Percentiles rank a stretch among this genome's conserved stretches.
These are phyloP conservation scores for Cebus imitator DNA, from an alignment of 2,113 vertebrate genomes.

Conservation along the genomic window DNA sequence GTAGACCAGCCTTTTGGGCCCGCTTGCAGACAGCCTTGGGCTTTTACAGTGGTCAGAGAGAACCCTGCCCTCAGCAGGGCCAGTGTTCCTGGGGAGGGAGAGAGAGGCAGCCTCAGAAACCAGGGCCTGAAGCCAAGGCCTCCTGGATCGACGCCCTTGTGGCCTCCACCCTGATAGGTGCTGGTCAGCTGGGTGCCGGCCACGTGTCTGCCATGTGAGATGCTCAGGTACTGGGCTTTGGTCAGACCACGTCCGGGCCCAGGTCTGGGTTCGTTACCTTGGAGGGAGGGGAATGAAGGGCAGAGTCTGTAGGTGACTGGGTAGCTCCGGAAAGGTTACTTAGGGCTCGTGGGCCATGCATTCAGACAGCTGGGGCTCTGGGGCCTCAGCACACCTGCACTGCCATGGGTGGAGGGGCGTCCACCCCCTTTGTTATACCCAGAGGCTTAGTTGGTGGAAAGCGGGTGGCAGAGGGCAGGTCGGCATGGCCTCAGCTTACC, in stretches of 20 bases:
- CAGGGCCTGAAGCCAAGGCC: too few species aligned
- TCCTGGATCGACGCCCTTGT: rapidly evolving
- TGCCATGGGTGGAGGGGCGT: rapidly evolving
- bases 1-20: not conserved
- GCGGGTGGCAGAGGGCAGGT: rapidly evolving
- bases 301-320: not conserved
- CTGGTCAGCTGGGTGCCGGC: not conserved
- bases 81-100: not conserved
- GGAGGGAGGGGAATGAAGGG: rapidly evolving
- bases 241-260: not conserved
- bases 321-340: too few species aligned
- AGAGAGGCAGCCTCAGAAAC: too few species aligned
- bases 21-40: rapidly evolving
- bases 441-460: rapidly evolving
- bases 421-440: not conserved
- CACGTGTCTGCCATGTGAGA: rapidly evolving
- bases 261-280: not conserved
- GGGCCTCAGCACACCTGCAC: not conserved
- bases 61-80: too few species aligned
- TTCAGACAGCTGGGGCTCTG: rapidly evolving
- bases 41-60: too few species aligned
- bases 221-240: rapidly evolving
- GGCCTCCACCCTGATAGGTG: not conserved
- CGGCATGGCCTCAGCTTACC: not conserved
- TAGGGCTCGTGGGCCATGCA: too few species aligned